Evolutionary conservation across 2,797 vertebrate genomes (phyloP), one percentile per base, ranked within the genome.

Genomic region (Astyanax mexicanus): DNA sequence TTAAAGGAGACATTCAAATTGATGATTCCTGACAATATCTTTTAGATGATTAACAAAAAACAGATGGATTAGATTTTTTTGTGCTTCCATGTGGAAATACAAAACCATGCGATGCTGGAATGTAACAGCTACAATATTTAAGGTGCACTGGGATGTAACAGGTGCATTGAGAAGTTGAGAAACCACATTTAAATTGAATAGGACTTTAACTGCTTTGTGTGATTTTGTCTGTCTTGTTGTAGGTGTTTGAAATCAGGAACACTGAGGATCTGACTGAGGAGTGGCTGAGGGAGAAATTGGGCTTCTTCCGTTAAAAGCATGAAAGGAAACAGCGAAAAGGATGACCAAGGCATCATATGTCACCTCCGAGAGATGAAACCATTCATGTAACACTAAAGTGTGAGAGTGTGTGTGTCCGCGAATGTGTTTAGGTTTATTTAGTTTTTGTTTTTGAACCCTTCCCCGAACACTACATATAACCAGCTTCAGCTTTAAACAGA

Each of bases 241-340:
- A 95, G 94, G 94, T 93, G 75, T 95, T 95, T 89, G 94, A 95
- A 87, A 90, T 95, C 83, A 88, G 94, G 62, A 93, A 90, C 90
- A 93, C 92, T 0, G 94, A 95, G 83, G 94, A 95, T 82, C 86
- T 95, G 12, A 92, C 93, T 1, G 94, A 95, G 88, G 93, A 94
- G 40, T 95, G 94, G 94, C 93, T 95, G 6, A 83, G 85, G 71
- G 89, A 91, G 84, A 95, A 92, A 83, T 92, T 95, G 0, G 85
- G 90, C 17, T 93, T 94, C 86, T 95, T 93, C 83, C 85, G 90
- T 71, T 95, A 93, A 86, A 54, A 15, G 0, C 10, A 25, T 69
- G 21, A 23, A n/a, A 49, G 45, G 15, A 55, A 74, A 54, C 71
- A 64, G 77, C 61, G 57, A 72, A 62, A n/a, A 81, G 75, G 86